Percentiles rank a stretch among this genome's conserved stretches.
phyloP scores from a whole-genome alignment of 2,113 vertebrate genomes.

The Lycaon pictus region DNA sequence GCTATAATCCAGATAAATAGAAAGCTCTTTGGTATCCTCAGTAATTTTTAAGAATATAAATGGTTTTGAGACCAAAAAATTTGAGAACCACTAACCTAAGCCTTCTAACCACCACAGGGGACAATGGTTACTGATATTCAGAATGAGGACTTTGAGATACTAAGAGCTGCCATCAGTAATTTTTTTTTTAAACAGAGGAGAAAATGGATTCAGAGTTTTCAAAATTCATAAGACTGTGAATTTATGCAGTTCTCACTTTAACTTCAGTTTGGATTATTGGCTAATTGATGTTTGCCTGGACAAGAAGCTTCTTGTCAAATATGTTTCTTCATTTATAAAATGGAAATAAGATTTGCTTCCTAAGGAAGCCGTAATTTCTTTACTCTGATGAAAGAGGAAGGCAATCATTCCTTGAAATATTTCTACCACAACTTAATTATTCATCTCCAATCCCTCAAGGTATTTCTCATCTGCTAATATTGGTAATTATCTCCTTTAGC shows the following conservation, averaged over 20 bases:
- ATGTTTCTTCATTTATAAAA: slow-evolving; percentile 34
- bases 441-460: slow-evolving; percentile 2
- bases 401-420: not conserved
- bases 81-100: not conserved
- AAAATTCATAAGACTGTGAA: not conserved
- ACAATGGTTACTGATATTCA: not conserved
- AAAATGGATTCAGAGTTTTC: slow-evolving; percentile 1
- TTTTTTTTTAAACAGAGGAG: not conserved
- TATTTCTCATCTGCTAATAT: slow-evolving; percentile 18
- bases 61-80: not conserved
- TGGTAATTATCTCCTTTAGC: slow-evolving; percentile 56
- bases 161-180: not conserved
- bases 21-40: not conserved
- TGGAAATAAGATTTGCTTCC: slow-evolving; percentile 21
- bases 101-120: not conserved
- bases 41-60: not conserved
- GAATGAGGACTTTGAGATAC: not conserved
- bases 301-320: slow-evolving; percentile 27
- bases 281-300: not conserved
- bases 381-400: slow-evolving; percentile 22
- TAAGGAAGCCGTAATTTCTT: slow-evolving; percentile 38
- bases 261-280: not conserved
- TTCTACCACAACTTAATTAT: slow-evolving; percentile 38
- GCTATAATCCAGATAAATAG: not conserved
- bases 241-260: not conserved